These are phyloP conservation scores for Lepidothrix coronata DNA, from an alignment of 2,113 vertebrate genomes.

Conservation along the genomic window DNA sequence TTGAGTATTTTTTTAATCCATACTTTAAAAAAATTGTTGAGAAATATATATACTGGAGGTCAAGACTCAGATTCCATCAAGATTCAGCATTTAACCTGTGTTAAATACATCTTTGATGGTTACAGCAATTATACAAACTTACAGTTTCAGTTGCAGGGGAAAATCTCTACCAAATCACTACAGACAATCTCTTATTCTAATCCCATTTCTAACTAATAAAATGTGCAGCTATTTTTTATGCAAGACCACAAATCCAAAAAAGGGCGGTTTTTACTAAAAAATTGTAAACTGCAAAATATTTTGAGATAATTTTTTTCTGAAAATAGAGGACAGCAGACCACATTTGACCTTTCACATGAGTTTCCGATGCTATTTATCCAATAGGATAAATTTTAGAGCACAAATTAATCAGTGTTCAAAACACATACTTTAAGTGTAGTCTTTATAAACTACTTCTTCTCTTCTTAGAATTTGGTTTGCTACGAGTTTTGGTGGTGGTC, in stretches of 20 bases:
- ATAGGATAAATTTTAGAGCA: not conserved
- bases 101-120: not conserved
- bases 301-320: not conserved
- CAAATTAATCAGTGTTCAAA: not conserved
- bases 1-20: not conserved
- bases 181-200: not conserved
- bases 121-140: not conserved
- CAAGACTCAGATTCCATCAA: not conserved
- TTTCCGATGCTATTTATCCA: not conserved
- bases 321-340: fast-evolving
- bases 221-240: fast-evolving
- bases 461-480: not conserved
- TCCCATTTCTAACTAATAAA: not conserved
- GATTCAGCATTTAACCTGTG: not conserved
- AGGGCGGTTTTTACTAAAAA: not conserved
- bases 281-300: not conserved
- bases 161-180: not conserved
- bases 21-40: not conserved
- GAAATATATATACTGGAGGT: not conserved
- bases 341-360: not conserved
- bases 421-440: not conserved
- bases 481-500: not conserved
- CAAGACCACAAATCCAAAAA: not conserved
- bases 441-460: not conserved
- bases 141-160: not conserved